These are phyloP conservation scores for Caenorhabditis tropicalis DNA, from an alignment of 1,140 invertebrate species.

Conservation along the genomic window DNA sequence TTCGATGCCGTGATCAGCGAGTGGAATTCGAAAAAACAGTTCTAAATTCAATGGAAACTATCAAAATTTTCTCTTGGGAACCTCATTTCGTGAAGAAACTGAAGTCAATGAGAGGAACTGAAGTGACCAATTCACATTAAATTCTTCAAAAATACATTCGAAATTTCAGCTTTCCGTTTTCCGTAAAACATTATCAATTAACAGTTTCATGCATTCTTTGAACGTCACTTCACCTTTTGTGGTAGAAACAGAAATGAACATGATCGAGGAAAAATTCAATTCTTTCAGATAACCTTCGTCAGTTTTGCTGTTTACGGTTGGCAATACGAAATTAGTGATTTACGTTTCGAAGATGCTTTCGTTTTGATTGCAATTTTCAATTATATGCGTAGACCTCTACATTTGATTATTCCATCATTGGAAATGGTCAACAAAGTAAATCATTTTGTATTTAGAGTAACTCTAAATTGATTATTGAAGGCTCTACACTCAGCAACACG, in stretches of 20 bases:
- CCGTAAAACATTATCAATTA: conserved; percentile 19
- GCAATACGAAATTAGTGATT: not conserved
- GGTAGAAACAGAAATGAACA: not conserved
- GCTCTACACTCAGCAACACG: not conserved
- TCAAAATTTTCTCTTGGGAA: conserved; percentile 35
- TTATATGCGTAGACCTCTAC: conserved; percentile 11
- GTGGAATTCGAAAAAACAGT: conserved; percentile 29
- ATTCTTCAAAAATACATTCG: not conserved
- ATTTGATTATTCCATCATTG: conserved; percentile 10
- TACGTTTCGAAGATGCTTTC: conserved; percentile 22
- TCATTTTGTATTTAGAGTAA: not conserved
- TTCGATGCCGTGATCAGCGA: not conserved
- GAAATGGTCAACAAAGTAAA: conserved; percentile 6
- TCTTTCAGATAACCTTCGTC: not conserved
- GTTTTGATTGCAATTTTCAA: conserved; percentile 28
- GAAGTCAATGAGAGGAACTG: conserved; percentile 10
- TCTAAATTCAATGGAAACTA: conserved; percentile 25
- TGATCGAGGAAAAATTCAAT: not conserved
- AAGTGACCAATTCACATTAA: not conserved
- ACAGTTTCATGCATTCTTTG: conserved; percentile 30
- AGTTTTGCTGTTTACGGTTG: not conserved
- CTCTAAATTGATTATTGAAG: not conserved
- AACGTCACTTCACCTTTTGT: conserved; percentile 21
- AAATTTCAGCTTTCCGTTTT: conserved; percentile 16
- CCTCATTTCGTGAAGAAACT: not conserved